Evolutionary conservation across 2,797 vertebrate genomes (phyloP), one percentile per base, ranked within the genome.

Genomic region (Erethizon dorsatum): DNA sequence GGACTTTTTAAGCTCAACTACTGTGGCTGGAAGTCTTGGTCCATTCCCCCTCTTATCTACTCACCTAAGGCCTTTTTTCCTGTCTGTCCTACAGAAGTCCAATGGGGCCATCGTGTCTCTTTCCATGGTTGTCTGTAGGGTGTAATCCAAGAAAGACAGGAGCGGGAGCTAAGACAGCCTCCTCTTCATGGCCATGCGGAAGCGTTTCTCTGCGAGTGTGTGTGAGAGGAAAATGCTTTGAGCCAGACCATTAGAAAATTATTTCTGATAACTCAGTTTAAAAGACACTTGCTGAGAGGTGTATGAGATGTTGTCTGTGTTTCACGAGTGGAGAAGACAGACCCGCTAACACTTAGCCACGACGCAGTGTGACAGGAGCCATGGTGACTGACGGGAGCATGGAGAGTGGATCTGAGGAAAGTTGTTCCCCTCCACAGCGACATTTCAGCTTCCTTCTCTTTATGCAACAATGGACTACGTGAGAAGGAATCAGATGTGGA

Each of bases 231-330:
- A n/a, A 37, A 31, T 41, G 33, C 69, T 75, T 83, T 75, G 61
- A 97, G 37, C 7, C 20, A 87, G 90, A 69, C n/a, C 15, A 75
- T 61, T 73, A 41, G 41, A 65, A 91, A 41, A 45, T 84, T 56
- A 84, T 80, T 92, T 80, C 82, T 14, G n/a, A 78, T 78, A 61
- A 86, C 61, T 94, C 52, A 61, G 3, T 91, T 95, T 78, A 85
- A 91, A 95, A 88, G 67, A 89, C 47, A 90, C 57, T 33, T 67
- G 45, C 67, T 61, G 73, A 86, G 61, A 47, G 14, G 31, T 50
- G n/a, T 71, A 54, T 65, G 83, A 45, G 47, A 41, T 47, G 85
- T 37, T 37, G 22, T 26, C 91, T 94, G 37, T 37, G n/a, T 41
- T 71, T 97, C 10, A 56, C 6, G 33, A 56, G 52, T 31, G 63